phyloP scores from a whole-genome alignment of 2,888 invertebrate genomes.

The Drosophila birchii region DNA sequence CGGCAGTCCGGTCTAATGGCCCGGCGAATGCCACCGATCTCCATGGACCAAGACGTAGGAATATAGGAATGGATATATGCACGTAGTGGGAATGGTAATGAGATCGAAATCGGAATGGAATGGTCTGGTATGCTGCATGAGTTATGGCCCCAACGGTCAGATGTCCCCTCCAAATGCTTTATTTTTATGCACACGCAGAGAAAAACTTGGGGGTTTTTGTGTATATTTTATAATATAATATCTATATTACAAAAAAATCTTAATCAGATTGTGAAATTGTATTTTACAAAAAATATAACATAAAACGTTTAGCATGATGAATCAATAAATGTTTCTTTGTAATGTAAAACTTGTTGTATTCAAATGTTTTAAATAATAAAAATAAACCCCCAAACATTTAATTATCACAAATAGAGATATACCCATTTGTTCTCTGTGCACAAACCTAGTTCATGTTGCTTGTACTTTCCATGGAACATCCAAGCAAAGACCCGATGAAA shows the following conservation, averaged over 20 bases:
- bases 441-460: slow-evolving; percentile 65
- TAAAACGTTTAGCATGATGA: too few relatives aligned
- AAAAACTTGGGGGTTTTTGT: neutral
- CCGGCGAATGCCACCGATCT: slow-evolving; percentile 64
- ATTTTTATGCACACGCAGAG: slow-evolving; percentile 56
- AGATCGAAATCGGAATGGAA: slow-evolving; percentile 34
- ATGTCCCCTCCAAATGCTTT: slow-evolving; percentile 75
- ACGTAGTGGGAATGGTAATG: slow-evolving; percentile 38
- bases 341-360: too few relatives aligned
- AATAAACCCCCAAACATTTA: neutral
- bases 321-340: too few relatives aligned
- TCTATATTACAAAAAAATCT: too few relatives aligned
- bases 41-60: slow-evolving; percentile 52
- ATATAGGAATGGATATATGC: slow-evolving; percentile 30
- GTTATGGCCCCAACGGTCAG: slow-evolving; percentile 62
- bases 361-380: neutral
- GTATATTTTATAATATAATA: too few relatives aligned
- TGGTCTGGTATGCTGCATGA: slow-evolving; percentile 56
- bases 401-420: neutral
- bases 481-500: slow-evolving; percentile 64
- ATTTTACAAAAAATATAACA: too few relatives aligned
- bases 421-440: slow-evolving; percentile 32
- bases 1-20: slow-evolving; percentile 56
- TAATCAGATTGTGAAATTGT: too few relatives aligned
- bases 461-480: slow-evolving; percentile 67